Percentiles rank a stretch among this genome's conserved stretches.
These are phyloP conservation scores for Indri indri DNA, from an alignment of 2,113 vertebrate genomes.

Conservation along the genomic window DNA sequence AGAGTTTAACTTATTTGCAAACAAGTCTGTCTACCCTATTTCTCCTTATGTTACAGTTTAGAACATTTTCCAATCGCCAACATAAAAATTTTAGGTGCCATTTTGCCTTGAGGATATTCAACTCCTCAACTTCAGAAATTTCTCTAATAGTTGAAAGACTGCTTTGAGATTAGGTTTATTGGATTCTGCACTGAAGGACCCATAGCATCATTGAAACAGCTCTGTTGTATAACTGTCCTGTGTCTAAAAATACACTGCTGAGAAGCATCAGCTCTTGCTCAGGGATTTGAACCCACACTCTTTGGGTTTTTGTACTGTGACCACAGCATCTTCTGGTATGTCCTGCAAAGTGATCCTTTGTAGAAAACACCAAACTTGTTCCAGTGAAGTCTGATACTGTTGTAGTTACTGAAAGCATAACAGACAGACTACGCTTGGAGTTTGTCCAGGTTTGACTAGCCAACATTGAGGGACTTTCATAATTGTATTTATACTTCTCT, in stretches of 20 bases:
- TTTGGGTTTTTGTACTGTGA: not conserved
- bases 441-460: not conserved
- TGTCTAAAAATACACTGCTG: slow-evolving; percentile 53
- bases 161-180: slow-evolving; percentile 17
- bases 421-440: not conserved
- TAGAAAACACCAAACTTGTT: not conserved
- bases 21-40: not conserved
- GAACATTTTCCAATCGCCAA: not conserved
- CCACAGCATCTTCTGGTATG: not conserved
- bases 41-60: not conserved
- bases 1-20: not conserved
- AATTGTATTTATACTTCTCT: not conserved
- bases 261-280: slow-evolving; percentile 2
- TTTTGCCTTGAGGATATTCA: slow-evolving; percentile 37
- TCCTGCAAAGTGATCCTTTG: slow-evolving; percentile 7
- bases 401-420: not conserved
- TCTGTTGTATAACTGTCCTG: slow-evolving; percentile 57
- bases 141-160: not conserved
- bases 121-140: not conserved
- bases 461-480: not conserved
- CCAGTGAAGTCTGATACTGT: not conserved
- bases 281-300: not conserved
- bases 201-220: not conserved
- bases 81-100: not conserved
- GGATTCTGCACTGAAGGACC: not conserved